phyloP scores from a whole-genome alignment of 2,888 invertebrate species.

The Cenopis cana region DNA sequence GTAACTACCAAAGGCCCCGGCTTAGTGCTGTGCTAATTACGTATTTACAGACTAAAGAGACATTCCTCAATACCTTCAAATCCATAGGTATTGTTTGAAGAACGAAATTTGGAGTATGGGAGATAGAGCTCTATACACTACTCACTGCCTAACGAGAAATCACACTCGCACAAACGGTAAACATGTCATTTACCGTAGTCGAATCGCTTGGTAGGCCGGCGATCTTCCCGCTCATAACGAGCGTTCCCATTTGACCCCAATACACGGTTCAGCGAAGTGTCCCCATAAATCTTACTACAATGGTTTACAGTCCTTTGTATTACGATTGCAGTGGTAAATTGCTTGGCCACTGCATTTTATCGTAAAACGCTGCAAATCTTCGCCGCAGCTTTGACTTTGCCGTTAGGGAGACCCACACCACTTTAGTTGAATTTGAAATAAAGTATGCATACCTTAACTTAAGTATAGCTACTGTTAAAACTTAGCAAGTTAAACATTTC shows the following conservation, averaged over 20 bases:
- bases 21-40: no score
- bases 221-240: constrained; percentile 31
- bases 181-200: not conserved
- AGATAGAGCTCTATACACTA: no score
- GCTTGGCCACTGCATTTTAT: constrained; percentile 30
- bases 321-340: constrained; percentile 23
- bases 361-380: constrained; percentile 8
- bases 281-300: constrained; percentile 41
- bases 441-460: no score
- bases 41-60: no score
- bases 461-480: not conserved
- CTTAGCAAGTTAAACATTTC: no score
- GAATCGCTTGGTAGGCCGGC: constrained; percentile 19
- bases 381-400: not conserved
- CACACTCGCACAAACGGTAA: no score
- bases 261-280: constrained; percentile 33
- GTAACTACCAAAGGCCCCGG: no score
- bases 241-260: constrained; percentile 38
- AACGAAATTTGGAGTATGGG: no score
- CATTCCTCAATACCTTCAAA: not conserved
- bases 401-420: not conserved
- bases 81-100: no score
- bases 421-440: no score
- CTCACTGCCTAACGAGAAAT: no score
- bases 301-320: constrained; percentile 33